phyloP scores from a whole-genome alignment of 1,140 invertebrate genomes.

The Caenorhabditis latens region DNA sequence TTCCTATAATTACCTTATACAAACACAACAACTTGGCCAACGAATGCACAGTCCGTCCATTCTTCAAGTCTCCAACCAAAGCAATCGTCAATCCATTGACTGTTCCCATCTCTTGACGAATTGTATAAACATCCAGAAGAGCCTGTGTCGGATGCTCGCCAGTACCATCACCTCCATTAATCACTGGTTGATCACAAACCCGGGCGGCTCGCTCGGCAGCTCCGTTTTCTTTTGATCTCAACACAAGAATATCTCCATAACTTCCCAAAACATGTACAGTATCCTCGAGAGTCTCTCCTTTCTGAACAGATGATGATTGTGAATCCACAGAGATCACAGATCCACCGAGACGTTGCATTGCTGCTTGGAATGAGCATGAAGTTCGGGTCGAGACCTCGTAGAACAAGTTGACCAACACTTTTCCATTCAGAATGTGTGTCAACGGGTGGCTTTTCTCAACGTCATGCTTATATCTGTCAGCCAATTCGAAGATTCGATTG shows the following conservation, averaged over 20 bases:
- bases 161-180: conserved; percentile 97
- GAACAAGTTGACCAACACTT: conserved; percentile 94
- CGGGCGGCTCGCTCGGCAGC: conserved; percentile 82
- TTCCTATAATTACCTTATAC: conserved; percentile 63
- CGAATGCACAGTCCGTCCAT: conserved; percentile 97
- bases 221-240: conserved; percentile 92
- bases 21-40: conserved; percentile 85
- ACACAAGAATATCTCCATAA: conserved; percentile 91
- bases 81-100: conserved; percentile 91
- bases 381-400: conserved; percentile 97
- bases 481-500: conserved; percentile 93
- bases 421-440: conserved; percentile 53
- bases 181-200: conserved; percentile 81
- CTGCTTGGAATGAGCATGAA: conserved; percentile 92
- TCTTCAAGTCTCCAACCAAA: conserved; percentile 92
- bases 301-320: conserved; percentile 90
- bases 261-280: conserved; percentile 80
- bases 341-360: conserved; percentile 95
- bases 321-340: conserved; percentile 90
- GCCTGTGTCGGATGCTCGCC: conserved; percentile 98
- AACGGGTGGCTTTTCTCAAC: conserved; percentile 85
- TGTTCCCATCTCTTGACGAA: conserved; percentile 97
- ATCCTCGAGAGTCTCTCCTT: conserved; percentile 94
- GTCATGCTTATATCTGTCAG: conserved; percentile 87
- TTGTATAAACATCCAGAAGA: conserved; percentile 95